Evolutionary conservation across 2,797 vertebrate genomes (phyloP), one percentile per base, ranked within the genome.

Genomic region (Tragelaphus oryx): DNA sequence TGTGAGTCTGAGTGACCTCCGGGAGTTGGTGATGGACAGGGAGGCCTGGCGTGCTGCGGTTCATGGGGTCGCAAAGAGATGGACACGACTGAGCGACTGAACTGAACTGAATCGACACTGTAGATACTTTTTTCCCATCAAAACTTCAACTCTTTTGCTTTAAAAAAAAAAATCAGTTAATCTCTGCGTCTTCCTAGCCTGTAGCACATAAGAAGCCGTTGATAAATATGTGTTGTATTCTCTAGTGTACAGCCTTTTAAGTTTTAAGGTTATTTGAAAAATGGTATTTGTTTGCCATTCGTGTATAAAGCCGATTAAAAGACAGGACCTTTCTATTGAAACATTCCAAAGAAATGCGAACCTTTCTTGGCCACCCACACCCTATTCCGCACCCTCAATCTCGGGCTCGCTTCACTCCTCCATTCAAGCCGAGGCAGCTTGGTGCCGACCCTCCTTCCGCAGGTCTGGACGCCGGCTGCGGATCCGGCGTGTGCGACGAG

Each of bases 231-330:
- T 85, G 48, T 80, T 95, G 81, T 60, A 71, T 74, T 86, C 95
- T 75, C 65, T 8, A 85, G 62, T 94, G 22, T 85, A 71, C 17
- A 44, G 17, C 37, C 74, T 95, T 95, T 78, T 12, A 60, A 48
- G 17, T 91, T 93, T 89, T 82, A 92, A 93, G 75, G 24, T 65
- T 37, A 91, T 92, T 96, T 82, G 88, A 89, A 96, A 93, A 91
- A 60, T 84, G n/a, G 78, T 16, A 46, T 90, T 97, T 65, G 37
- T 71, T 89, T 83, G 44, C 33, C 20, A 37, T 76, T 74, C 60
- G 18, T 81, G 57, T 65, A 41, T 55, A 81, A 17, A 92, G 57
- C 65, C 6, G 1, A 33, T 44, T 82, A 88, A 83, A 17, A 94
- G 26, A 20, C 44, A 65, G 20, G 28, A 93, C 20, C 59, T 62